Evolutionary conservation across 1,140 invertebrate species (phyloP).

Genomic region (Ostrea edulis): DNA sequence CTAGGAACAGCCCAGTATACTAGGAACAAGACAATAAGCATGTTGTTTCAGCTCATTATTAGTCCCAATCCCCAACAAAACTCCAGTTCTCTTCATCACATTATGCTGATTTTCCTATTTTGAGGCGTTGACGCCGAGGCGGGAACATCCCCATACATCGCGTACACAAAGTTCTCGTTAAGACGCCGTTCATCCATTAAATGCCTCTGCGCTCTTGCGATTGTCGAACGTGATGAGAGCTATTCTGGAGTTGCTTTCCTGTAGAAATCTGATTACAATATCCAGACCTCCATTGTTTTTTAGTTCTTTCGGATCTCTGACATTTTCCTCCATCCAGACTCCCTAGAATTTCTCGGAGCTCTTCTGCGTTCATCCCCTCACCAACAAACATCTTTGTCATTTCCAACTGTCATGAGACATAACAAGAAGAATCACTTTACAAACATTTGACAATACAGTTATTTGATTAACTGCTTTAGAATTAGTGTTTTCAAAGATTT

Average conservation of each 20-base stretch:
- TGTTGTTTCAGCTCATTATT: slow-evolving; percentile 64
- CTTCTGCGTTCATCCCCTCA: slow-evolving; percentile 71
- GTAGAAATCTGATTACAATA: slow-evolving; percentile 78
- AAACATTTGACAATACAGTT: too few species aligned
- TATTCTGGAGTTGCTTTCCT: slow-evolving; percentile 79
- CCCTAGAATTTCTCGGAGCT: slow-evolving; percentile 65
- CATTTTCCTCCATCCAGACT: slow-evolving; percentile 70
- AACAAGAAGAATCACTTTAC: too few species aligned
- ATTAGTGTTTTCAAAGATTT: too few species aligned
- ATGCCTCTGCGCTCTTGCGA: slow-evolving; percentile 74
- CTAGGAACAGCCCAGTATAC: slow-evolving; percentile 63
- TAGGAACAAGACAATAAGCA: slow-evolving; percentile 73
- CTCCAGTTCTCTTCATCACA: slow-evolving; percentile 78
- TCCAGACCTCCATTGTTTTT: slow-evolving; percentile 77
- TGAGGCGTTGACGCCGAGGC: slow-evolving; percentile 79
- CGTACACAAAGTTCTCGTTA: slow-evolving; percentile 73
- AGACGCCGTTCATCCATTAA: slow-evolving; percentile 75
- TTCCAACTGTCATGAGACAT: slow-evolving; percentile 61
- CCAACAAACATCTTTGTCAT: slow-evolving; percentile 73
- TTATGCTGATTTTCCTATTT: slow-evolving; percentile 77
- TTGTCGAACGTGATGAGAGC: slow-evolving; percentile 81
- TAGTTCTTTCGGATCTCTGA: slow-evolving; percentile 65
- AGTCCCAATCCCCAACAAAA: slow-evolving; percentile 75
- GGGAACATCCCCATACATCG: slow-evolving; percentile 81
- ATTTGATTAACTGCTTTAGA: too few species aligned